Evolutionary conservation across 1,140 invertebrate species (phyloP).

Genomic region (Campoletis sonorensis): DNA sequence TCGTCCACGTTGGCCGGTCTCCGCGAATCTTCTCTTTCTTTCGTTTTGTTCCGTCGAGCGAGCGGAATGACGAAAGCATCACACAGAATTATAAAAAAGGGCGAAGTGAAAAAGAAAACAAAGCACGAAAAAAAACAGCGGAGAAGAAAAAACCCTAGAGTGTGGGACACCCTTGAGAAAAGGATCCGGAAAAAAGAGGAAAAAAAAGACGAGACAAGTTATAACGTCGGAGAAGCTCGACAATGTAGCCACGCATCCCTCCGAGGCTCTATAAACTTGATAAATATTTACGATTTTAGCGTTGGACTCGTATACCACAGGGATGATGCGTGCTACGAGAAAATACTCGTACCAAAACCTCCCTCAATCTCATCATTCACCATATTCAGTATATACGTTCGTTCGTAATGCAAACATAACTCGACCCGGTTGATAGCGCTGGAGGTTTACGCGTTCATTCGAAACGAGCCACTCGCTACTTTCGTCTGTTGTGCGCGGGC

Average conservation of each 20-base stretch:
- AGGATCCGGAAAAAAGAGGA: constrained; percentile 35
- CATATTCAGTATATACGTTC: not conserved
- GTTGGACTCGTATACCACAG: constrained; percentile 48
- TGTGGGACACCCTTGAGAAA: constrained; percentile 35
- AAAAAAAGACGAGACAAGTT: constrained; percentile 44
- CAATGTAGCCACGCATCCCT: constrained; percentile 33
- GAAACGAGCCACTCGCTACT: constrained; percentile 7
- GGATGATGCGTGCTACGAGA: constrained; percentile 8
- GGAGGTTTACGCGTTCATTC: not conserved
- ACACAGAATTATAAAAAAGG: constrained; percentile 35
- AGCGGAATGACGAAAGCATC: constrained; percentile 36
- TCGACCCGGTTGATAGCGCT: not conserved
- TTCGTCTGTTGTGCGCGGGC: not conserved
- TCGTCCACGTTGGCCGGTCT: constrained; percentile 35
- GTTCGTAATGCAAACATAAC: constrained; percentile 10
- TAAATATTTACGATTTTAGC: constrained; percentile 68
- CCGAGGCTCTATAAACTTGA: constrained; percentile 62
- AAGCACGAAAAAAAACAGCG: constrained; percentile 49
- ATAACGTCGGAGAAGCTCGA: constrained; percentile 46
- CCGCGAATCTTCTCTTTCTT: constrained; percentile 31
- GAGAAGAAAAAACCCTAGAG: constrained; percentile 52
- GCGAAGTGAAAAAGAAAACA: constrained; percentile 21
- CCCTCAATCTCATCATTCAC: constrained; percentile 17
- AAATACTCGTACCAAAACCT: constrained; percentile 19
- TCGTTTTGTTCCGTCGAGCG: constrained; percentile 32